Evolutionary conservation across 2,888 invertebrate species (phyloP), one percentile per base, ranked within the genome.

Genomic region (Pollenia amentaria): DNA sequence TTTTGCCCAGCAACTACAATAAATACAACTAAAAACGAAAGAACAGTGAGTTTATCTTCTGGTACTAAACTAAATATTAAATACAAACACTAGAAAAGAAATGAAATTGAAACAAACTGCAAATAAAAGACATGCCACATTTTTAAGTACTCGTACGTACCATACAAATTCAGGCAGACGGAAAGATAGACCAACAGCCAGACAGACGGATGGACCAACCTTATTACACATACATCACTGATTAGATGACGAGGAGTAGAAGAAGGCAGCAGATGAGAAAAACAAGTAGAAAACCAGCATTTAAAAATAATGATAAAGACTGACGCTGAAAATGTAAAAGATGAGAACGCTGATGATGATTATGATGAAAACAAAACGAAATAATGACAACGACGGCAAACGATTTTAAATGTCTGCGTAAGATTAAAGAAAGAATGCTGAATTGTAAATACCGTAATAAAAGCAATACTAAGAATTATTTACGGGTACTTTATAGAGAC

Each of bases 361-460:
- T 44, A 40, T 38, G 65, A 65, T 42, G 42, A 16, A 65, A 65
- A 10, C 10, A 65, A 80, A 67, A 29, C 11, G 80, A 69, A 51
- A 60, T 44, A 46, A 67, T 67, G 75, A 53, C 70, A 53, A 73
- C 46, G 51, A 73, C 64, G 76, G 82, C 75, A 86, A 82, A 86
- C 55, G 64, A 73, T 79, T 86, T 83, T 51, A 79, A 86, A 86
- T 79, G 75, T 51, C 78, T 82, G 82, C 82, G 51, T 70, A 55
- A 64, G 55, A 77, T 77, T 70, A 51, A 64, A 38, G 29, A 51
- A 70, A 67, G 21, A 67, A 67, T 75, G 72, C 11, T 65, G 44
- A 78, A 73, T 53, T 70, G 62, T 57, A 48, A 48, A 73, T 21
- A 69, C n/a, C 51, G 18, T 53, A 67, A 75, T 48, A 76, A 57